These are phyloP conservation scores for Paguma larvata DNA, from an alignment of 2,797 vertebrate genomes.

Conservation along the genomic window DNA sequence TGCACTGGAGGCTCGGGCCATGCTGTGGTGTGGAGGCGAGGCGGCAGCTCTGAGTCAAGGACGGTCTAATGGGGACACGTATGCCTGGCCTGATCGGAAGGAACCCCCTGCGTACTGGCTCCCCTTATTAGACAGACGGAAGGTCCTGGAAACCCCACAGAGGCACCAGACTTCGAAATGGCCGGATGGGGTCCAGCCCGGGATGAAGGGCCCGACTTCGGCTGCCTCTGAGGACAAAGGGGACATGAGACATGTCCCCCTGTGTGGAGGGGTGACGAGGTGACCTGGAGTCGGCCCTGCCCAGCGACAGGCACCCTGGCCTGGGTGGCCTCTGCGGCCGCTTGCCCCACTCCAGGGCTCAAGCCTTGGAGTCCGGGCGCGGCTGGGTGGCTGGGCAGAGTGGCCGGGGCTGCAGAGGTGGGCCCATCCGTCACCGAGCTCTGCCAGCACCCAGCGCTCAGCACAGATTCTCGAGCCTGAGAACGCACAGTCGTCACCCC, in stretches of 20 bases:
- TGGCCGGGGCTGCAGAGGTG: not conserved
- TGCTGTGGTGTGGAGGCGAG: not conserved
- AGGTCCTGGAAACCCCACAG: not conserved
- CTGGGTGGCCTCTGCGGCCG: not conserved
- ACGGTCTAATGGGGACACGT: no score
- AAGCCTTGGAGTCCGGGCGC: not conserved
- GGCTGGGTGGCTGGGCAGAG: not conserved
- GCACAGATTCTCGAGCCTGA: not conserved
- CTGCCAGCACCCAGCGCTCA: not conserved
- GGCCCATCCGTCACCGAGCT: not conserved
- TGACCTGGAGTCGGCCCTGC: not conserved
- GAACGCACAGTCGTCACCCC: not conserved
- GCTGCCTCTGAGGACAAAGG: not conserved
- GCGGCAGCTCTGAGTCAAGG: not conserved
- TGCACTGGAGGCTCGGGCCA: not conserved
- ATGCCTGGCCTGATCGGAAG: not conserved
- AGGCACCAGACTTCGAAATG: not conserved
- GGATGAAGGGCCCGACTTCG: not conserved
- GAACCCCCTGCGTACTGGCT: not conserved
- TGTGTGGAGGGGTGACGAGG: not conserved
- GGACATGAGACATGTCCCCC: no score
- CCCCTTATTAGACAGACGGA: fast-evolving
- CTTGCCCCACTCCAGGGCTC: not conserved
- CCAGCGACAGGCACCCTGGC: not conserved
- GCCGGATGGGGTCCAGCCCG: not conserved